Base-by-base conservation (phyloP, 2,888 invertebrate species). In the Lomographa bimaculata region DNA sequence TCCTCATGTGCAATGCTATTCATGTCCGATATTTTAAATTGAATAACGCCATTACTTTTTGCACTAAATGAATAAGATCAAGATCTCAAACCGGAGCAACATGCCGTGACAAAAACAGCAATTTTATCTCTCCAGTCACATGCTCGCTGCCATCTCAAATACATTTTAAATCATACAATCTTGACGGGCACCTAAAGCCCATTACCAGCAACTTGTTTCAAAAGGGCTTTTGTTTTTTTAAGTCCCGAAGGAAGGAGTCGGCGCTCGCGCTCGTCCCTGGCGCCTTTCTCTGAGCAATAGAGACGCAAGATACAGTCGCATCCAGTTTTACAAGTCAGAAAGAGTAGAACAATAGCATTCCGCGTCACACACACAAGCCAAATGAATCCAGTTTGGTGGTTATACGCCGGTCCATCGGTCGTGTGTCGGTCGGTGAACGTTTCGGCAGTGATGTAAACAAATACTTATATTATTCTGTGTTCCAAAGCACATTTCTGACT, bases 351-450 rank as follows among this genome's bases (percentile, higher is more conserved):
- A 72, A 76, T 70, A 80, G 79, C 78, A 83, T 81, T 76, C 79
- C 80, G 78, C 80, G 72, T 77, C 77, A 71, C 70, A 71, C 72
- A 71, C 61, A 63, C 71, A 60, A 65, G 71, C 71, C 71, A 71
- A 79, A 77, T 74, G 75, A 69, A 44, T 79, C 83, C 85, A 87
- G 87, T 87, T 87, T 82, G 77, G 76, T 81, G 76, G 75, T 75
- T 71, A 73, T 66, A 70, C 63, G 75, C 79, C 72, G 75, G 74
- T 62, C 54, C 63, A 54, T 64, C 70, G 77, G 81, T 68, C 69
- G 83, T 80, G 77, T 66, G 74, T 64, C 52, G 41, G 39, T 54
- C 46, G 64, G 64, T 57, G 45, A 51, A 58, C 52, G 52, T 68
- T 74, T 71, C 62, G 73, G 64, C 57, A 76, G 80, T 80, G 77